These are phyloP conservation scores for Trialeurodes vaporariorum DNA, from an alignment of 1,140 invertebrate species.

Conservation along the genomic window DNA sequence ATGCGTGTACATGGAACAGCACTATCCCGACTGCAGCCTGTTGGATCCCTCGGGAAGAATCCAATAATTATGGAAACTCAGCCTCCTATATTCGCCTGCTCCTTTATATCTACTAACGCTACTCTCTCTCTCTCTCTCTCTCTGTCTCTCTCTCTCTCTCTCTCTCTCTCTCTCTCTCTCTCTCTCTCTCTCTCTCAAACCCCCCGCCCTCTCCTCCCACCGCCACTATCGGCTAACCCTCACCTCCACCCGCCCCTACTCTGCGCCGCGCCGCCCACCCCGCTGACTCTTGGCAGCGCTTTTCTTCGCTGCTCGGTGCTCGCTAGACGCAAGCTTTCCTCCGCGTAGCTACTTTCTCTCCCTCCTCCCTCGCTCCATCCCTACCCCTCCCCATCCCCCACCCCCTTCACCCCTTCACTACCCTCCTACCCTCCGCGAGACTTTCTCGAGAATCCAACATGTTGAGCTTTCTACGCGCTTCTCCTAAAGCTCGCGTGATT, in stretches of 20 bases:
- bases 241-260: not conserved
- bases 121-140: not conserved
- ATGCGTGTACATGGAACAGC: constrained; percentile 14
- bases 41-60: constrained; percentile 10
- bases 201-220: not conserved
- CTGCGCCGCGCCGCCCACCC: too few species aligned
- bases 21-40: constrained; percentile 10
- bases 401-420: too few species aligned
- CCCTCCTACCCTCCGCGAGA: too few species aligned
- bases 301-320: too few species aligned
- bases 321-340: too few species aligned
- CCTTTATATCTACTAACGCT: not conserved
- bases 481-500: too few species aligned
- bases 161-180: constrained; percentile 1
- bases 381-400: too few species aligned
- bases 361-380: too few species aligned
- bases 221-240: not conserved
- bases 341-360: too few species aligned
- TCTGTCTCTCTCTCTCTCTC: not conserved
- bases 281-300: too few species aligned
- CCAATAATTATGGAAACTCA: constrained; percentile 13
- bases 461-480: too few species aligned
- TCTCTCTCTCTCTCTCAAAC: not conserved
- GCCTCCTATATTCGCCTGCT: not conserved
- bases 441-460: too few species aligned